Conservation (phyloP, 1,140 invertebrate species). For the Acyrthosiphon pisum region DNA sequence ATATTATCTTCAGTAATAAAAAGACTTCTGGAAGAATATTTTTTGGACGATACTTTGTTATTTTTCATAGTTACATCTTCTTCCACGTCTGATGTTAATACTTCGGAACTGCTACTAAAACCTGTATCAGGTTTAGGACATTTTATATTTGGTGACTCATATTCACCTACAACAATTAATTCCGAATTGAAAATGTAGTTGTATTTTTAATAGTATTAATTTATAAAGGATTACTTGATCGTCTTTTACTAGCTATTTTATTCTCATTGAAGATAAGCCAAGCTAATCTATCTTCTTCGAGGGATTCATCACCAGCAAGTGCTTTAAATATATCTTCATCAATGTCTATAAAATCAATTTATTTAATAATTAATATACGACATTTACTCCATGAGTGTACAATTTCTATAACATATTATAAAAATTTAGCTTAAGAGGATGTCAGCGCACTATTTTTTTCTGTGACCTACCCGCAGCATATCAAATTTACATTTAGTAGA, state of each 20-base stretch:
- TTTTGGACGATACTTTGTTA: background rate
- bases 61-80: background rate
- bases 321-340: constrained; percentile 55
- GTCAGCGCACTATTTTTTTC: too few species aligned
- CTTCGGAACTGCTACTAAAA: background rate
- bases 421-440: background rate
- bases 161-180: constrained; percentile 35
- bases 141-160: constrained; percentile 27
- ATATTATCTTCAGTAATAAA: constrained; percentile 26
- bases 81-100: background rate
- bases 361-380: background rate
- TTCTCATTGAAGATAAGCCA: constrained; percentile 50
- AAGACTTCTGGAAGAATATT: constrained; percentile 17
- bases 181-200: background rate
- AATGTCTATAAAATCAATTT: background rate
- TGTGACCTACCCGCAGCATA: too few species aligned
- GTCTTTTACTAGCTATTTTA: constrained; percentile 51
- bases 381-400: background rate
- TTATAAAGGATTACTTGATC: constrained; percentile 45
- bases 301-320: constrained; percentile 43
- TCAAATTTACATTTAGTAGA: too few species aligned
- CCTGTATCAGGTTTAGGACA: background rate
- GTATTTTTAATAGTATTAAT: background rate
- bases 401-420: background rate
- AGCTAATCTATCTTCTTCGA: constrained; percentile 51